Base-by-base conservation (phyloP, 2,113 vertebrate species). In the Sinocyclocheilus anshuiensis region DNA sequence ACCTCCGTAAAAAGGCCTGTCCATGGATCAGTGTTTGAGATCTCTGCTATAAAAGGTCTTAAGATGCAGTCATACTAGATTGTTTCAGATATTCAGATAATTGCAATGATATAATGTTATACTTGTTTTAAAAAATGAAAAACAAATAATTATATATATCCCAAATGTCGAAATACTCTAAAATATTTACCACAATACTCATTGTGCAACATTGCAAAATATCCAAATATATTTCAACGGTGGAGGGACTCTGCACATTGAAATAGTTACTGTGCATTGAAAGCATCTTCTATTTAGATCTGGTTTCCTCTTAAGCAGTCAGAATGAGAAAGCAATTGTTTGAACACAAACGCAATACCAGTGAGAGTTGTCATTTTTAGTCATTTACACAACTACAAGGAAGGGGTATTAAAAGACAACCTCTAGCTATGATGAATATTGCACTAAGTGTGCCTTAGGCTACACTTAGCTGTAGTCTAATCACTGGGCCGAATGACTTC, bases 391-490 rank as follows among this genome's bases (percentile, higher is more conserved):
- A n/a, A 67, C 61, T 61, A 69, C 48, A 78, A 69, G 33, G 20
- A 50, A 26, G 29, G 0, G 24, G 33, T 16, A 77, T 29, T 67
- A 69, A 85, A 29, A 87, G 45, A 67, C 22, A 39, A 53, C n/a
- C 12, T 48, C n/a, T 11, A 36, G 20, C 78, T 55, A 61, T 55
- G 55, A 88, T 77, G 61, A 85, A 76, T 55, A 45, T 81, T 81
- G 57, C 45, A 86, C 7, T 69, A 26, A 83, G 57, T 20, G 13
- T 57, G 83, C 83, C 83, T 65, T 20, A 20, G 86, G 86, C 63
- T 74, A 84, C 81, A 83, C 80, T 83, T 78, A 77, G 72, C 81
- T 55, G 29, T 15, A 67, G 45, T 63, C 18, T 81, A 63, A 26
- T 69, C 57, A 69, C 26, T n/a, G 42, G 29, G 20, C 78, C 6